These are phyloP conservation scores for Capitulum mitella DNA, from an alignment of 2,888 invertebrate genomes.

Conservation along the genomic window DNA sequence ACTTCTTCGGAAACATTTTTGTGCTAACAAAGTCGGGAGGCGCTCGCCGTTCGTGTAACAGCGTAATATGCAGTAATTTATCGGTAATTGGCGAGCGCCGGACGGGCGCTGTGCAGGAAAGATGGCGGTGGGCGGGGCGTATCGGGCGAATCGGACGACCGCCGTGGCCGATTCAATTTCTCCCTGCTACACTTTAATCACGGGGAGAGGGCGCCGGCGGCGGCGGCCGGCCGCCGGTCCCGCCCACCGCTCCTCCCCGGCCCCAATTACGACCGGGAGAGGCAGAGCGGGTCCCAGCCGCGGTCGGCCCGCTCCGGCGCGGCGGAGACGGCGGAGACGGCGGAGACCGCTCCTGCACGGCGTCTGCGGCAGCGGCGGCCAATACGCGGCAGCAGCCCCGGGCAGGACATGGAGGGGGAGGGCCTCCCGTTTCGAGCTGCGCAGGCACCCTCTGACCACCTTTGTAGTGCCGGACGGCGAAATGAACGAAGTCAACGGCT, in stretches of 20 bases:
- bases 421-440: too few species aligned
- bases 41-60: not conserved
- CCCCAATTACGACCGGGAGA: not conserved
- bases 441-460: too few species aligned
- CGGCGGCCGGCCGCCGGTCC: not conserved
- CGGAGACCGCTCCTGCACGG: too few species aligned
- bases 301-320: too few species aligned
- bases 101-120: not conserved
- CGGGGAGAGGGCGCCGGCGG: not conserved
- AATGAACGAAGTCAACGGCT: too few species aligned
- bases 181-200: conserved; percentile 2
- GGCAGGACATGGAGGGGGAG: too few species aligned
- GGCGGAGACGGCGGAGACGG: too few species aligned
- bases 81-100: not conserved
- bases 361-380: too few species aligned
- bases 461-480: too few species aligned
- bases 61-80: conserved; percentile 21
- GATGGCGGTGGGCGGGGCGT: not conserved
- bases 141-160: not conserved
- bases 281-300: not conserved
- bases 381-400: too few species aligned
- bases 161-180: not conserved
- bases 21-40: conserved; percentile 14
- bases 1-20: conserved; percentile 21
- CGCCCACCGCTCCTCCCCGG: not conserved